Evolutionary conservation across 2,113 vertebrate genomes (phyloP).

Genomic region (Cichladusa arquata): DNA sequence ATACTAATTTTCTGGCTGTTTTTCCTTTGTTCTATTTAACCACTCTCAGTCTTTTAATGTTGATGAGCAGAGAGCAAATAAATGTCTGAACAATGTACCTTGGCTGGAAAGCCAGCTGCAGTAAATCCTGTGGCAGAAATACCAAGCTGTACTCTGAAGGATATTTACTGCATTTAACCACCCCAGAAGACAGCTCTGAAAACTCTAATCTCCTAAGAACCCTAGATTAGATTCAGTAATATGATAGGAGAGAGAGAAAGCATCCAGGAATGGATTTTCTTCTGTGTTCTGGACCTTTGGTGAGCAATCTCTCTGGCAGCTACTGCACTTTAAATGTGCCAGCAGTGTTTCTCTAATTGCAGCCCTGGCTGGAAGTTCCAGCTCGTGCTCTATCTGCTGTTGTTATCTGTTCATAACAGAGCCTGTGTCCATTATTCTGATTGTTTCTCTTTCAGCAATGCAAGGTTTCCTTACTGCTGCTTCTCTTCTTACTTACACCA

Average conservation of each 20-base stretch:
- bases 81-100: slow-evolving; percentile 1
- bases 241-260: neutral
- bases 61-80: neutral
- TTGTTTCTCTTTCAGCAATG: neutral
- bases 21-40: slow-evolving; percentile 39
- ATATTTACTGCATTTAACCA: slow-evolving; percentile 23
- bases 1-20: slow-evolving; percentile 13
- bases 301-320: neutral
- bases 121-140: slow-evolving; percentile 37
- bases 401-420: neutral
- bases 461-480: neutral
- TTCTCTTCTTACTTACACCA: neutral
- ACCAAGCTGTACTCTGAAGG: neutral
- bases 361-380: neutral
- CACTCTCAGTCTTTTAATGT: neutral
- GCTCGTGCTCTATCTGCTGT: neutral
- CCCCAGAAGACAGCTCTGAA: slow-evolving; percentile 1
- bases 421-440: neutral
- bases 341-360: neutral
- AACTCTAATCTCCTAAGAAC: slow-evolving; percentile 14
- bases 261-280: neutral
- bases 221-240: neutral
- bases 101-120: neutral
- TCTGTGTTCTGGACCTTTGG: neutral
- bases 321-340: neutral